Evolutionary conservation across 2,113 vertebrate species (phyloP).

Genomic region (Stictonetta naevosa): DNA sequence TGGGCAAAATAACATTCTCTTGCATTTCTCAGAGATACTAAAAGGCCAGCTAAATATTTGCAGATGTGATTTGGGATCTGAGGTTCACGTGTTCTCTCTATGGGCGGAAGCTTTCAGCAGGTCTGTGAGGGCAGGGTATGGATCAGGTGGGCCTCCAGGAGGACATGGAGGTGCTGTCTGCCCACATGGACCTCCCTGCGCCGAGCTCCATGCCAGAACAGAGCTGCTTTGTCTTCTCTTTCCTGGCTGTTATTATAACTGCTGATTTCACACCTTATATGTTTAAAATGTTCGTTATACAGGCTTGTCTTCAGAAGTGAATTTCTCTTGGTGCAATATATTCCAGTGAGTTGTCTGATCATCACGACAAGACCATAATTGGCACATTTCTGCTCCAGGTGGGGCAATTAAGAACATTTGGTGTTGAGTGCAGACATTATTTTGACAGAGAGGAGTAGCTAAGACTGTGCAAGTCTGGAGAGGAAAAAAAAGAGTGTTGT

Average conservation of each 20-base stretch:
- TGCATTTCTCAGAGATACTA: not conserved
- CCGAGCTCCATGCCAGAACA: not conserved
- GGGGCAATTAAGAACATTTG: constrained; percentile 10
- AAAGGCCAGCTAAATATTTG: not conserved
- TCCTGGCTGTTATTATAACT: not conserved
- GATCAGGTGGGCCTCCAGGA: not conserved
- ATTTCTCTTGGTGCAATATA: not conserved
- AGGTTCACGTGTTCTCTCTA: not conserved
- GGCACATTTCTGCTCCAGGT: constrained; percentile 12
- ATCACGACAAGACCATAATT: not conserved
- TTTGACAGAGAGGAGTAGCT: constrained; percentile 32
- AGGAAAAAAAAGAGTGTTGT: not conserved
- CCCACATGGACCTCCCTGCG: not conserved
- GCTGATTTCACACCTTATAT: not conserved
- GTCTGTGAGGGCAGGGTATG: not conserved
- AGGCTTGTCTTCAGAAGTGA: not conserved
- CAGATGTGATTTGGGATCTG: not conserved
- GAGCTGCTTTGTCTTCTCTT: not conserved
- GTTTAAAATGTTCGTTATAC: not conserved
- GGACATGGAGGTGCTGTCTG: not conserved
- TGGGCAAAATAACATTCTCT: accelerated
- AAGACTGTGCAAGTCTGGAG: not conserved
- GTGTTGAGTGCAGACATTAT: constrained; percentile 5
- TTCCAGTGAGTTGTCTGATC: not conserved
- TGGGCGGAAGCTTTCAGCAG: not conserved